phyloP scores from a whole-genome alignment of 2,113 vertebrate genomes.

The Sinosuthora webbiana region DNA sequence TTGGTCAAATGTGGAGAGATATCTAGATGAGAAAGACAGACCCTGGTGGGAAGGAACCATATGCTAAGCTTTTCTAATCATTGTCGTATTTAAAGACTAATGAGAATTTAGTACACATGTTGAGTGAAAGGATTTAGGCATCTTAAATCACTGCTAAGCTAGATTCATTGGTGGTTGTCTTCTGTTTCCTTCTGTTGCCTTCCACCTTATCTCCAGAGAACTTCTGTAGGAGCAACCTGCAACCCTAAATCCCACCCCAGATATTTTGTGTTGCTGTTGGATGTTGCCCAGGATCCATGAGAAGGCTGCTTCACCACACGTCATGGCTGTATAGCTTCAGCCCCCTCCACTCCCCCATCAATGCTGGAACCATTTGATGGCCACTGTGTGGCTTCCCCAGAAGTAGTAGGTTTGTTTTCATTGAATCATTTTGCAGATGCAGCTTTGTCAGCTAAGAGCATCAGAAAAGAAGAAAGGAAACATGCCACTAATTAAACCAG shows the following conservation, averaged over 20 bases:
- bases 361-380: neutral
- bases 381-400: neutral
- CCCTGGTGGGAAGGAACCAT: neutral
- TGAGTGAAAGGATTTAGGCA: neutral
- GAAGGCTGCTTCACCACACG: neutral
- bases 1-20: neutral
- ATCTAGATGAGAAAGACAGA: neutral
- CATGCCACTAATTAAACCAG: neutral
- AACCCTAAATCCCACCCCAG: neutral
- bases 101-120: neutral
- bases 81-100: neutral
- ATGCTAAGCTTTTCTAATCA: neutral
- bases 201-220: neutral
- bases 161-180: neutral
- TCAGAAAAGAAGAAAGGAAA: constrained; percentile 14
- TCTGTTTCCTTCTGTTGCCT: neutral
- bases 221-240: neutral
- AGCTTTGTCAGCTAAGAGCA: neutral
- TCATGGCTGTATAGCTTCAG: neutral
- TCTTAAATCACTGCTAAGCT: neutral
- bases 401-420: neutral
- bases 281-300: neutral
- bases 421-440: neutral
- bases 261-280: neutral
- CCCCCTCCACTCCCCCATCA: neutral